phyloP scores from a whole-genome alignment of 2,888 invertebrate genomes.

The Eulithis testata region DNA sequence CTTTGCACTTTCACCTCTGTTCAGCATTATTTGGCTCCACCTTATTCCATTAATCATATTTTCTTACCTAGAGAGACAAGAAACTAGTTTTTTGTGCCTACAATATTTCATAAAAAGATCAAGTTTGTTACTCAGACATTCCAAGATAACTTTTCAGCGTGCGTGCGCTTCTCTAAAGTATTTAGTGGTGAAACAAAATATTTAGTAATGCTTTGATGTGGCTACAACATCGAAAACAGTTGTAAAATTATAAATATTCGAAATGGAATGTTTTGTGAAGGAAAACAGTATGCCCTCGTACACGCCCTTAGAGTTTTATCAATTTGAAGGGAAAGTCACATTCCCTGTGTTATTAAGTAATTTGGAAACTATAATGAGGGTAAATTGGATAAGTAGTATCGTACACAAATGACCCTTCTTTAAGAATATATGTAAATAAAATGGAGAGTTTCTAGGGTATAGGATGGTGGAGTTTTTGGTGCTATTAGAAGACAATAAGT shows the following conservation, averaged over 20 bases:
- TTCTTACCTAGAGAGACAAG: too few relatives aligned
- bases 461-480: slow-evolving; percentile 34
- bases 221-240: slow-evolving; percentile 13
- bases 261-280: slow-evolving; percentile 4
- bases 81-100: too few relatives aligned
- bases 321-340: slow-evolving; percentile 16
- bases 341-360: slow-evolving; percentile 30
- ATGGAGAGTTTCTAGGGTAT: slow-evolving; percentile 33
- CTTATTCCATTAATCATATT: too few relatives aligned
- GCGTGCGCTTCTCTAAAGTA: slow-evolving; percentile 17
- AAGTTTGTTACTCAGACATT: background rate
- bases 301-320: slow-evolving; percentile 22
- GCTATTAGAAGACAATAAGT: slow-evolving; percentile 42
- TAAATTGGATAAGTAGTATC: slow-evolving; percentile 35
- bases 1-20: too few relatives aligned
- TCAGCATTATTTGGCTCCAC: too few relatives aligned
- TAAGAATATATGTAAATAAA: slow-evolving; percentile 40
- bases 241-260: slow-evolving; percentile 10
- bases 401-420: slow-evolving; percentile 28
- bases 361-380: slow-evolving; percentile 33
- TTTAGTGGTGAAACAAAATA: slow-evolving; percentile 18
- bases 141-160: slow-evolving; percentile 12
- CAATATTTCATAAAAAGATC: too few relatives aligned
- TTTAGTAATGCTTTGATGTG: slow-evolving; percentile 23
- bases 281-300: slow-evolving; percentile 5